Conservation (phyloP, 2,113 vertebrate genomes). For the Glareola pratincola region DNA sequence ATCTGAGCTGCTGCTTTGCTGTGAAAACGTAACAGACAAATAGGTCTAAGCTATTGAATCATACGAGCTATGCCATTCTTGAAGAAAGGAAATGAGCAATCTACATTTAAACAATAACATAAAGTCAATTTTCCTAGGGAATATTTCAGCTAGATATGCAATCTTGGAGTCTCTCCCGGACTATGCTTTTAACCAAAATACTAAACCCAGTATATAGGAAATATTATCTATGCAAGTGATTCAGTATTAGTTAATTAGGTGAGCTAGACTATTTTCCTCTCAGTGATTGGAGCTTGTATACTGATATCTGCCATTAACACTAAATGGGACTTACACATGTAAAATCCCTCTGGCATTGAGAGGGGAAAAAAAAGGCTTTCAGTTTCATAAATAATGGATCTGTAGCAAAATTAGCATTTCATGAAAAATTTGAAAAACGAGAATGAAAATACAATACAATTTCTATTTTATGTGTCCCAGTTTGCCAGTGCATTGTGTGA, state of each 20-base stretch:
- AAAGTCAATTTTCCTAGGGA: background rate
- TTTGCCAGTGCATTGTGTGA: background rate
- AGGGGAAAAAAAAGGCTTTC: slow-evolving; percentile 62
- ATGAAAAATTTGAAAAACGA: slow-evolving; percentile 63
- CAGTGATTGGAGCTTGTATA: slow-evolving; percentile 49
- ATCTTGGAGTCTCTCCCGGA: background rate
- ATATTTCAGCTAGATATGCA: background rate
- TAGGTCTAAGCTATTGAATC: background rate
- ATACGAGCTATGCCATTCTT: background rate
- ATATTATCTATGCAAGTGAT: slow-evolving; percentile 53
- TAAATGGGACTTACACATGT: slow-evolving; percentile 68
- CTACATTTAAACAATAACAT: background rate
- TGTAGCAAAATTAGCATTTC: slow-evolving; percentile 75
- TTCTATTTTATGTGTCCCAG: background rate
- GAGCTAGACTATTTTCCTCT: slow-evolving; percentile 19
- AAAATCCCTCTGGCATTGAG: slow-evolving; percentile 62
- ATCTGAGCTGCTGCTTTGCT: background rate
- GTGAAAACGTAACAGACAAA: background rate
- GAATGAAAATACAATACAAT: slow-evolving; percentile 40
- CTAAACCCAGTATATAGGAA: background rate
- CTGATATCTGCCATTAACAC: slow-evolving; percentile 70
- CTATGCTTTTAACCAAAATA: background rate
- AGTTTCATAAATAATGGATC: slow-evolving; percentile 78
- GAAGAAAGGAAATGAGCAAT: background rate
- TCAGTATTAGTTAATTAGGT: slow-evolving; percentile 60